A percentile compares a stretch with the other conserved stretches of the same genome.
phyloP scores from a whole-genome alignment of 1,140 invertebrate genomes.

The Rhagoletis pomonella region DNA sequence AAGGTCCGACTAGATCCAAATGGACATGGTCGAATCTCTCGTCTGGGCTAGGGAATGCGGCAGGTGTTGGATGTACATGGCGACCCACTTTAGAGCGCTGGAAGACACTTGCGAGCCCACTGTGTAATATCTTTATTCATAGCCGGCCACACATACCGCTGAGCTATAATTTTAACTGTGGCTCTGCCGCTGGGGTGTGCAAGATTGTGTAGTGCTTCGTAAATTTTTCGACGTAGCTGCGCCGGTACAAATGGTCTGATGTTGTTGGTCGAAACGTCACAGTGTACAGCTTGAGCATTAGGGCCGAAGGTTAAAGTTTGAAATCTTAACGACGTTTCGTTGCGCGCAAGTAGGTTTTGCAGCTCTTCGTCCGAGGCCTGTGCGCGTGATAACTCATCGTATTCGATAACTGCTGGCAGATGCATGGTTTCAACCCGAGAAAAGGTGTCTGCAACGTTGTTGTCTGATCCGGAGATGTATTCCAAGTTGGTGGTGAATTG shows the following conservation, averaged over 20 bases:
- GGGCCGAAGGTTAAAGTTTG: background rate
- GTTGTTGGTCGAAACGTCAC: background rate
- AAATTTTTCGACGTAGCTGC: background rate
- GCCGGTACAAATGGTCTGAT: background rate
- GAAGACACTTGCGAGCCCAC: background rate
- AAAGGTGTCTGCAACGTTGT: slow-evolving; percentile 67
- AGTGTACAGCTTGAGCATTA: background rate
- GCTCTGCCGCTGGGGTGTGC: background rate
- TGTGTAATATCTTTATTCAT: background rate
- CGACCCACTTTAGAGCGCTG: background rate
- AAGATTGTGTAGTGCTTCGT: background rate
- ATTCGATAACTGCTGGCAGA: background rate
- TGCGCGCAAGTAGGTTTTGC: background rate
- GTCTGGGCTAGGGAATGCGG: background rate
- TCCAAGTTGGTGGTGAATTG: slow-evolving; percentile 72
- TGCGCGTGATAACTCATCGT: background rate
- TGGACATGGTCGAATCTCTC: slow-evolving; percentile 22
- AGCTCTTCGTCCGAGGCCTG: background rate
- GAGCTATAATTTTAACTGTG: background rate
- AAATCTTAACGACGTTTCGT: background rate
- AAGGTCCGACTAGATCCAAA: slow-evolving; percentile 51
- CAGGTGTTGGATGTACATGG: background rate
- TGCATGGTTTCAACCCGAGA: slow-evolving; percentile 61
- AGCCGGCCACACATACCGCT: background rate
- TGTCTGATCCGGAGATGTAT: slow-evolving; percentile 66